Percentiles rank a stretch among this genome's conserved stretches.
These are phyloP conservation scores for Sander vitreus DNA, from an alignment of 2,113 vertebrate species.

Conservation along the genomic window DNA sequence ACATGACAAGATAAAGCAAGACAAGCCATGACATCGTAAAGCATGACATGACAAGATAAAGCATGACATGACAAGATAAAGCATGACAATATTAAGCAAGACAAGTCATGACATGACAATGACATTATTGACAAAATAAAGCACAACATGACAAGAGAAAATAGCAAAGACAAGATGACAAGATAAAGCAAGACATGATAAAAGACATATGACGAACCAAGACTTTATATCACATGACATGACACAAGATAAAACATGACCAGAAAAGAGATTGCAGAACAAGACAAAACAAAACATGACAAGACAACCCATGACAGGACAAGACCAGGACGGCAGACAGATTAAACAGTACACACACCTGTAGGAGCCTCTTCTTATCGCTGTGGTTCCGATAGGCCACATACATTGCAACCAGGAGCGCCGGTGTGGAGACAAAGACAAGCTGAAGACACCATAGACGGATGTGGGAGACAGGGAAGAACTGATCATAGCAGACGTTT, in stretches of 20 bases:
- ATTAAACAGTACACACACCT: slow-evolving; percentile 43
- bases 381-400: slow-evolving; percentile 76
- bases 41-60: neutral
- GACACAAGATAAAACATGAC: neutral
- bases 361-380: slow-evolving; percentile 71
- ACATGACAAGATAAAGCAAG: neutral
- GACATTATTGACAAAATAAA: neutral
- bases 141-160: neutral
- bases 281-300: neutral
- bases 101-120: no score
- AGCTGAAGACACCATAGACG: slow-evolving; percentile 95
- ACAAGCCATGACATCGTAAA: no score
- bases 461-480: slow-evolving; percentile 94
- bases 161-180: neutral
- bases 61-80: neutral
- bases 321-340: no score
- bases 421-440: slow-evolving; percentile 92
- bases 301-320: neutral
- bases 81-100: neutral
- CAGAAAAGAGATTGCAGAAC: neutral
- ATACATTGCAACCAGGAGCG: slow-evolving; percentile 80
- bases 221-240: no score
- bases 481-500: slow-evolving; percentile 96
- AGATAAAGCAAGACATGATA: no score
- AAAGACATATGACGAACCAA: no score